These are phyloP conservation scores for Dinothrombium tinctorium DNA, from an alignment of 1,140 invertebrate species.

Conservation along the genomic window DNA sequence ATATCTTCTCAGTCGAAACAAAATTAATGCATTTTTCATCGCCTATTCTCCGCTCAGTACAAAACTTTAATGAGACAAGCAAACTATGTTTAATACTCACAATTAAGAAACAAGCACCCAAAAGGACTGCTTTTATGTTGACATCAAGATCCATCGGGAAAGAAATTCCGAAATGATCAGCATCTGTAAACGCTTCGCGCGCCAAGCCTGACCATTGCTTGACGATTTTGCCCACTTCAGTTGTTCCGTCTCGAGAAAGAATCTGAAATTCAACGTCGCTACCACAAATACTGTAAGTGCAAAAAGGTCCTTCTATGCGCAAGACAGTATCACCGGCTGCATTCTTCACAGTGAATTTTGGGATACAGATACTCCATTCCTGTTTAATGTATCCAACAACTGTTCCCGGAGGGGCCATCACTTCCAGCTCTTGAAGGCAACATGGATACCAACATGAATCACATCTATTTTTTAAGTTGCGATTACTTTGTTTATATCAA, in stretches of 20 bases:
- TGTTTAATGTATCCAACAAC: constrained; percentile 52
- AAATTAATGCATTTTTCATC: no score
- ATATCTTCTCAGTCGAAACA: no score
- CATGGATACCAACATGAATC: constrained; percentile 53
- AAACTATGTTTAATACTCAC: constrained; percentile 11
- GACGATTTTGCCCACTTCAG: constrained; percentile 39
- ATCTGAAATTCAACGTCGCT: constrained; percentile 42
- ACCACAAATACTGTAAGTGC: constrained; percentile 50
- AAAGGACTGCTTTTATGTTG: constrained; percentile 47
- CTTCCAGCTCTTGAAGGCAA: constrained; percentile 52
- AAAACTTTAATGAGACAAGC: background rate
- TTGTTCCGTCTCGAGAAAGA: constrained; percentile 2
- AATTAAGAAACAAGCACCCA: constrained; percentile 33
- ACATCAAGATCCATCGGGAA: constrained; percentile 58
- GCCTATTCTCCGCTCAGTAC: no score
- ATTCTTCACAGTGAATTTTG: constrained; percentile 53
- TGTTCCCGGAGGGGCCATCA: constrained; percentile 32
- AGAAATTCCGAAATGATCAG: constrained; percentile 46
- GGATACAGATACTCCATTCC: constrained; percentile 54
- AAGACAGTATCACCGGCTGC: constrained; percentile 46
- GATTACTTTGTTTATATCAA: background rate
- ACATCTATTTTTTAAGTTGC: constrained; percentile 25
- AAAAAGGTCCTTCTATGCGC: constrained; percentile 56
- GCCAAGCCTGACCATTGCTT: constrained; percentile 47
- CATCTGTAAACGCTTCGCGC: constrained; percentile 42